These are phyloP conservation scores for Lypha dubia DNA, from an alignment of 2,888 invertebrate species.

Conservation along the genomic window DNA sequence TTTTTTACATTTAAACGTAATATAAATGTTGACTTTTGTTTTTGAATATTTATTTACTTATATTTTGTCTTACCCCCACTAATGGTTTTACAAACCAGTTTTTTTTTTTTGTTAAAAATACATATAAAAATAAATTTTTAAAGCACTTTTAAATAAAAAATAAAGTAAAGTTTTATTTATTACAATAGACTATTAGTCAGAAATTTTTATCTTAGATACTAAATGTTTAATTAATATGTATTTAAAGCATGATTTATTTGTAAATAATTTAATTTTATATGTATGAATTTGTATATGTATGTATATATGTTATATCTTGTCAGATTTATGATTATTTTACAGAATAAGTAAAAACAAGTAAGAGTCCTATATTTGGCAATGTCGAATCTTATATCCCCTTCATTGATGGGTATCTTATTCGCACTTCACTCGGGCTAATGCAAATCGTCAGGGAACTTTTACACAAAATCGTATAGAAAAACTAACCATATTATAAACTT, in stretches of 20 bases:
- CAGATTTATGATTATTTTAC: not conserved
- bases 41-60: constrained; percentile 66
- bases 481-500: too few species aligned
- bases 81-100: constrained; percentile 47
- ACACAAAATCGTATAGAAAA: too few species aligned
- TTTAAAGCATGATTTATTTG: constrained; percentile 61
- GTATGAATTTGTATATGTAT: not conserved
- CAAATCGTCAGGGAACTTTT: too few species aligned
- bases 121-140: constrained; percentile 50
- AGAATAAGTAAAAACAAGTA: not conserved
- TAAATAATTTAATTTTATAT: constrained; percentile 21
- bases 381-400: too few species aligned
- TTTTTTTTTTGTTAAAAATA: constrained; percentile 61
- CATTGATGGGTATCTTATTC: too few species aligned
- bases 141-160: constrained; percentile 62
- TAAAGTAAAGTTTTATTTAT: constrained; percentile 54
- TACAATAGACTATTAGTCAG: constrained; percentile 42
- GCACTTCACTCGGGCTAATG: too few species aligned
- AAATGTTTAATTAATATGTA: constrained; percentile 40
- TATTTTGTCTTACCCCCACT: constrained; percentile 65
- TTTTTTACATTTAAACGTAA: constrained; percentile 52
- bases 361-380: too few species aligned
- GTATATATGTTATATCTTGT: not conserved
- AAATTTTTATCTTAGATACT: constrained; percentile 26
- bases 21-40: constrained; percentile 65